phyloP scores from a whole-genome alignment of 2,888 invertebrate species.

The Polietes domitor region DNA sequence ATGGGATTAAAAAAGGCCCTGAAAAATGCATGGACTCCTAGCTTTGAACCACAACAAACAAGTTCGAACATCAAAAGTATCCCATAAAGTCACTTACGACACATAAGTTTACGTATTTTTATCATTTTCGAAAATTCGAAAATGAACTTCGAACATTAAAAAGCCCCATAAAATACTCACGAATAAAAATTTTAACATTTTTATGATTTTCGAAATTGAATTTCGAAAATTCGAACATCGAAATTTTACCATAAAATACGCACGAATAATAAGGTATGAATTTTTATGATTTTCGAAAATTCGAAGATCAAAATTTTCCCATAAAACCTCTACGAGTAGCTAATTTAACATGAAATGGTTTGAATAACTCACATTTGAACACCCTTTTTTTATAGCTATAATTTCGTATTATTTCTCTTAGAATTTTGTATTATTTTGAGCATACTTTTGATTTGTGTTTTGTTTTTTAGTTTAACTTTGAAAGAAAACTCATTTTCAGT shows the following conservation, averaged over 20 bases:
- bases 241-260: neutral
- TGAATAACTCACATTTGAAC: constrained; percentile 39
- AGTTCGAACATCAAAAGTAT: too few relatives aligned
- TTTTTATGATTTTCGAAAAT: too few relatives aligned
- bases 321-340: constrained; percentile 37
- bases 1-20: too few relatives aligned
- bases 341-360: constrained; percentile 44
- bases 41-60: too few relatives aligned
- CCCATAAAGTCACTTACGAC: too few relatives aligned
- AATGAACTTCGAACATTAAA: neutral
- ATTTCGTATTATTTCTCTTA: constrained; percentile 48
- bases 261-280: constrained; percentile 4
- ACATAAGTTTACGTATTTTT: too few relatives aligned
- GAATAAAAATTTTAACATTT: too few relatives aligned
- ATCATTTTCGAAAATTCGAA: too few relatives aligned
- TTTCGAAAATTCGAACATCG: constrained; percentile 18
- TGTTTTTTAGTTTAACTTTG: constrained; percentile 42
- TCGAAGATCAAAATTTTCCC: neutral
- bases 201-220: too few relatives aligned
- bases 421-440: constrained; percentile 45
- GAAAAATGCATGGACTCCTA: too few relatives aligned
- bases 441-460: constrained; percentile 50
- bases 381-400: constrained; percentile 34
- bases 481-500: constrained; percentile 60
- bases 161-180: neutral